These are phyloP conservation scores for Hybos culiciformis DNA, from an alignment of 2,888 invertebrate species.

Conservation along the genomic window DNA sequence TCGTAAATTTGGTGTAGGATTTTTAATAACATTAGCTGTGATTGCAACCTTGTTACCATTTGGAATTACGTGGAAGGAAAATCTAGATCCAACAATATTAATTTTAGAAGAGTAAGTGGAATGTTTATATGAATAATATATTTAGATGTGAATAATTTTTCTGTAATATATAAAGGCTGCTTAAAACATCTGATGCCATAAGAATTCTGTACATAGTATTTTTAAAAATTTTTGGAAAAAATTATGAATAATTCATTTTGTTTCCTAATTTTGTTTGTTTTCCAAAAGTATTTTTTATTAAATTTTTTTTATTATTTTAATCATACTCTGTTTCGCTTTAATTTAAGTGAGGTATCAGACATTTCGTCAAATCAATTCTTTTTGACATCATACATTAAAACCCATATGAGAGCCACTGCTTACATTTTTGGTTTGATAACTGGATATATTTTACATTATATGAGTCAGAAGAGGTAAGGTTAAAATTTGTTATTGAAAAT, in stretches of 20 bases:
- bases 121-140: no score
- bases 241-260: no score
- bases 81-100: conserved; percentile 53
- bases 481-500: conserved; percentile 1
- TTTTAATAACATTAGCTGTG: conserved; percentile 39
- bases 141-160: no score
- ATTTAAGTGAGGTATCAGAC: conserved; percentile 50
- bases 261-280: no score
- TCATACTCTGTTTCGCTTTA: conserved; percentile 14
- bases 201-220: no score
- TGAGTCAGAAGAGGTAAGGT: conserved; percentile 44
- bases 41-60: conserved; percentile 42
- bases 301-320: no score
- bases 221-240: no score
- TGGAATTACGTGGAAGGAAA: conserved; percentile 42
- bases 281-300: no score
- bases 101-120: conserved; percentile 52
- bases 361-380: conserved; percentile 50
- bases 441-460: conserved; percentile 49
- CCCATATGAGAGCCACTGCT: conserved; percentile 58
- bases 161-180: no score
- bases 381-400: conserved; percentile 52
- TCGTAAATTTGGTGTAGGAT: conserved; percentile 41
- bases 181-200: no score
- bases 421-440: conserved; percentile 53